phyloP scores from a whole-genome alignment of 2,797 vertebrate genomes.

The Gallirallus australis region DNA sequence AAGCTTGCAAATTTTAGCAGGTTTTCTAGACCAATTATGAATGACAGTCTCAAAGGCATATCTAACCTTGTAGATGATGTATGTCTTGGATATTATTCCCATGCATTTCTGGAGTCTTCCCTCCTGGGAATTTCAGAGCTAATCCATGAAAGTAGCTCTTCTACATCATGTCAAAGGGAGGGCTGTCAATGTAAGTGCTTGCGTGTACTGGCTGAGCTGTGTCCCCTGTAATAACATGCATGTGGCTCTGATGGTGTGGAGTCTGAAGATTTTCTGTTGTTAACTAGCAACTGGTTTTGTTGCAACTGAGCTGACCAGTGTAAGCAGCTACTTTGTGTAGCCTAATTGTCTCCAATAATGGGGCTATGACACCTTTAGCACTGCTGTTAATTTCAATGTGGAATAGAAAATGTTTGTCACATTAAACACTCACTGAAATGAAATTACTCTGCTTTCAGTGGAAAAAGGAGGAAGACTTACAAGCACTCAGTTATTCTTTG shows the following conservation, averaged over 20 bases:
- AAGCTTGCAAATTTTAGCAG: background rate
- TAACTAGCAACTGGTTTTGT: background rate
- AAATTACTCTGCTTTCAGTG: background rate
- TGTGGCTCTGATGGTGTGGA: rapidly evolving
- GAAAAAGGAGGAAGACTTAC: background rate
- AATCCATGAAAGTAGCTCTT: background rate
- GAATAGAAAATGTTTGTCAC: background rate
- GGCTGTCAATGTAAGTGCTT: background rate
- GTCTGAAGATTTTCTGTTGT: background rate
- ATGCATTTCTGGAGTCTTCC: background rate
- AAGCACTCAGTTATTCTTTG: background rate
- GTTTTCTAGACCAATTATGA: background rate
- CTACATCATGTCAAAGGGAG: background rate
- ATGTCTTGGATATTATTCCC: background rate
- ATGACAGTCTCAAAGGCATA: background rate
- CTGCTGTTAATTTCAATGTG: background rate
- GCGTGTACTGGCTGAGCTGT: background rate
- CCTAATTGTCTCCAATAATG: background rate
- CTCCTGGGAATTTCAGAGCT: background rate
- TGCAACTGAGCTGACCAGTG: background rate
- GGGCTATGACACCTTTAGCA: background rate
- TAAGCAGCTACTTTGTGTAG: background rate
- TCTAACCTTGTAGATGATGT: background rate
- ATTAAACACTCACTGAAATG: background rate
- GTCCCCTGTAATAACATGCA: background rate